phyloP scores from a whole-genome alignment of 2,888 invertebrate genomes.

The Drosophila pseudotakahashii region DNA sequence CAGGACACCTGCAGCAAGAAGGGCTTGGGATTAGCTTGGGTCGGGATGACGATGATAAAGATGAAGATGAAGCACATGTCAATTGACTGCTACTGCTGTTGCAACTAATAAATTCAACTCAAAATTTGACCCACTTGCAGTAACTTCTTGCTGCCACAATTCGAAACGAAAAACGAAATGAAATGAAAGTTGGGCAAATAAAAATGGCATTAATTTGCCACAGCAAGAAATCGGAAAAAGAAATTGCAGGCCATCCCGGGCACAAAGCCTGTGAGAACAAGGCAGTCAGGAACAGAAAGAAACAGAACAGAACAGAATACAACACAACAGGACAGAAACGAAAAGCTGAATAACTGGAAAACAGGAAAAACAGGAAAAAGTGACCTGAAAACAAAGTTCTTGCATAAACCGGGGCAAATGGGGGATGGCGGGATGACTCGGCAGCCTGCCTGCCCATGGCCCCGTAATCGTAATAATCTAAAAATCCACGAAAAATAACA shows the following conservation, averaged over 20 bases:
- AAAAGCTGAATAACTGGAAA: conserved; percentile 26
- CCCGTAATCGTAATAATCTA: conserved; percentile 59
- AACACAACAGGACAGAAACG: conserved; percentile 12
- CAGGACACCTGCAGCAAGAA: conserved; percentile 86
- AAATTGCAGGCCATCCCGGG: conserved; percentile 37
- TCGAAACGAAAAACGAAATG: conserved; percentile 11
- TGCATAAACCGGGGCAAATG: conserved; percentile 39
- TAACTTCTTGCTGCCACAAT: conserved; percentile 28
- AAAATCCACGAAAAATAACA: conserved; percentile 50
- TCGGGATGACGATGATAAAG: not conserved
- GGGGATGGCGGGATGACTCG: conserved; percentile 10
- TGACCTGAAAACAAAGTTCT: conserved; percentile 61
- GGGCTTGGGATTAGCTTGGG: conserved; percentile 28
- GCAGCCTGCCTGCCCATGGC: conserved; percentile 14
- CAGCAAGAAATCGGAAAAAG: conserved; percentile 28
- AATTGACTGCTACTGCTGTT: conserved; percentile 12
- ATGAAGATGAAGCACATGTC: conserved; percentile 21
- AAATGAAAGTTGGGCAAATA: conserved; percentile 49
- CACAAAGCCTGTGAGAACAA: conserved; percentile 26
- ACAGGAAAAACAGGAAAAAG: conserved; percentile 37
- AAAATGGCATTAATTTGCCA: conserved; percentile 53
- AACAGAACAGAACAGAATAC: conserved; percentile 12
- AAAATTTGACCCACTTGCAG: conserved; percentile 47
- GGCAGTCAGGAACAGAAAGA: not conserved
- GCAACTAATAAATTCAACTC: conserved; percentile 44